Evolutionary conservation across 2,888 invertebrate species (phyloP).

Genomic region (Buathra laborator): DNA sequence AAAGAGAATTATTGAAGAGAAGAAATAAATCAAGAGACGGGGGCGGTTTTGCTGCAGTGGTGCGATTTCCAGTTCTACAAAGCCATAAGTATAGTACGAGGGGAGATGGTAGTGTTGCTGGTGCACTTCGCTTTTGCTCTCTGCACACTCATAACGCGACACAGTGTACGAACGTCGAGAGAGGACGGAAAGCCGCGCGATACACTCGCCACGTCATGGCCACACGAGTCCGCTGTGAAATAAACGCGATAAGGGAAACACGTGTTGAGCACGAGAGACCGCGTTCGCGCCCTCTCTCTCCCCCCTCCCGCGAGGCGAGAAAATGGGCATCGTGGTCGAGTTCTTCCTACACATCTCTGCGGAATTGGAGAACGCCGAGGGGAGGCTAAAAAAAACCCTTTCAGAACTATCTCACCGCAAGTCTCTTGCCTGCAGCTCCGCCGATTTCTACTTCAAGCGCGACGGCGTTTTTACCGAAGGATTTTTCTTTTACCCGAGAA

Average conservation of each 20-base stretch:
- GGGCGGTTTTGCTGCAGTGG: slow-evolving; percentile 55
- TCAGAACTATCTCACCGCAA: not conserved
- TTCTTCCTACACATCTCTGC: not conserved
- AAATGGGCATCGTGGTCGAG: not conserved
- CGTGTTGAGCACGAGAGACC: slow-evolving; percentile 78
- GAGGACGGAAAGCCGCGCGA: slow-evolving; percentile 27
- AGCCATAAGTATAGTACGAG: not conserved
- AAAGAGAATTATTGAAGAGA: slow-evolving; percentile 80
- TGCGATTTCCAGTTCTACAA: slow-evolving; percentile 42
- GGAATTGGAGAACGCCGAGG: not conserved
- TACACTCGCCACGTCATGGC: slow-evolving; percentile 38
- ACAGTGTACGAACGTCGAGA: slow-evolving; percentile 1
- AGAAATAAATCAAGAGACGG: slow-evolving; percentile 78
- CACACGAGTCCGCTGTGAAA: slow-evolving; percentile 70
- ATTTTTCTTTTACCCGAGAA: not conserved
- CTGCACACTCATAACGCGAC: not conserved
- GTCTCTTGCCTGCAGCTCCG: not conserved
- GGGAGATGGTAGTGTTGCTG: not conserved
- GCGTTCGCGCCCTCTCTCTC: not conserved
- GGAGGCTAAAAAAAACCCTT: not conserved
- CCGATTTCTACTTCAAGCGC: not conserved
- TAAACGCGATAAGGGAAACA: slow-evolving; percentile 82
- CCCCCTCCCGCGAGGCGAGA: not conserved
- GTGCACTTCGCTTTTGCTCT: not conserved
- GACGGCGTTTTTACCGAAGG: not conserved